Evolutionary conservation across 2,113 vertebrate genomes (phyloP), one percentile per base, ranked within the genome.

Genomic region (Thomomys bottae): DNA sequence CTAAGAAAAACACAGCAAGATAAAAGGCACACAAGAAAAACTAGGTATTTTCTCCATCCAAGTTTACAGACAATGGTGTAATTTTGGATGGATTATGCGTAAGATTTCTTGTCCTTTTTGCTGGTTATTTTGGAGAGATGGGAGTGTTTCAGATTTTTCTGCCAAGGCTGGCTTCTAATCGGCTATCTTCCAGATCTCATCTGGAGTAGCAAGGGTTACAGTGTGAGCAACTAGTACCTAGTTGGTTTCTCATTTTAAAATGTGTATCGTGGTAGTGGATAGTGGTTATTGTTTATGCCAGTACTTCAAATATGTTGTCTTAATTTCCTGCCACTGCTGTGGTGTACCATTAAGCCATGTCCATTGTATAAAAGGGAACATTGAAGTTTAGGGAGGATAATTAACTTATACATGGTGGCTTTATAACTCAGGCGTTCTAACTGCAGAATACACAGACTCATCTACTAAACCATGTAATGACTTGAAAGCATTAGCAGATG

Each of bases 161-260:
- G 45, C 49, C 49, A 54, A 17, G 18, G 12, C 49, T 17, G 12
- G 49, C 49, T 54, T 54, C 49, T 12, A 4, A 54, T 54, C 5
- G 49, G 49, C 11, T 54, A 54, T 12, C 49, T 15, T 54, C 49
- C 49, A 54, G 49, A 18, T 54, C 15, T 54, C 49, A 17, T 17
- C 49, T 54, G 12, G 49, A 54, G 49, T 54, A 54, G 15, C 49
- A 17, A 54, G 15, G 14, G 18, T 54, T 54, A 54, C 49, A 54
- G 49, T 54, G 49, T 54, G 15, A 54, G 14, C 49, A 12, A 17
- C 49, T 54, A 54, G 49, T 15, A 15, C 17, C 49, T 15, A 20
- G 49, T 15, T 54, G 11, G 32, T 15, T 59, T 88, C 34, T 90
- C 75, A 71, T 76, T 71, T 91, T 84, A 70, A 57, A 92, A 72